A percentile compares a stretch with the other conserved stretches of the same genome.
Evolutionary conservation across 2,888 invertebrate species (phyloP).

Genomic region (Kuschelorhynchus macadamiae): DNA sequence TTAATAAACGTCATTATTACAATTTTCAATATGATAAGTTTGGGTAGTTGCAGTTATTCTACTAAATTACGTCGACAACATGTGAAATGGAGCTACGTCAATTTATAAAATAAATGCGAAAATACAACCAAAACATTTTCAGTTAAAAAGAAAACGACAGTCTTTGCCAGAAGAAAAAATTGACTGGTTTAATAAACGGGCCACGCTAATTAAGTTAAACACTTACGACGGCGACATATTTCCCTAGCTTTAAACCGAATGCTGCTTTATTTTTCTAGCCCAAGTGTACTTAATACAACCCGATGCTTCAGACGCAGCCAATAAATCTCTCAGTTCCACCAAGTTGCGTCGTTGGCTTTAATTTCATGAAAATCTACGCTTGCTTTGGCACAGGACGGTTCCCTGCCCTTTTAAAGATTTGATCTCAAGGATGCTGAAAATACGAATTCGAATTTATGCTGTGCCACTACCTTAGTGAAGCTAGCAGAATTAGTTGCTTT

Average conservation of each 20-base stretch:
- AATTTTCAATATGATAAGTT: no score
- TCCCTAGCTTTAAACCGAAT: background rate
- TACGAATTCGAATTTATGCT: background rate
- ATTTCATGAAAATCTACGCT: constrained; percentile 46
- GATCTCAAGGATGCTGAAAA: constrained; percentile 18
- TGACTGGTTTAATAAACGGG: background rate
- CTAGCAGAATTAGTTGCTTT: no score
- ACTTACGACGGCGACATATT: constrained; percentile 9
- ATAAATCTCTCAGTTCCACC: constrained; percentile 44
- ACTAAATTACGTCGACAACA: no score
- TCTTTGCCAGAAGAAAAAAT: background rate
- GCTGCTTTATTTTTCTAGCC: constrained; percentile 37
- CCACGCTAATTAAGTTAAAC: background rate
- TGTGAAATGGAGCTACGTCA: no score
- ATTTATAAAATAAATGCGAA: background rate
- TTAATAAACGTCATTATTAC: no score
- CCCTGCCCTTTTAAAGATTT: constrained; percentile 20
- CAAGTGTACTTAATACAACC: constrained; percentile 32
- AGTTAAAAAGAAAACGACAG: background rate
- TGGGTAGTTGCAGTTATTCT: no score
- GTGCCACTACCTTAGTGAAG: background rate
- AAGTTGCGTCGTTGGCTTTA: constrained; percentile 42
- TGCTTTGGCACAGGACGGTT: constrained; percentile 29
- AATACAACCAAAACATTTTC: no score
- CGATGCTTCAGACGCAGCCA: constrained; percentile 33